Evolutionary conservation across 2,888 invertebrate genomes (phyloP).

Genomic region (Busseola fusca): DNA sequence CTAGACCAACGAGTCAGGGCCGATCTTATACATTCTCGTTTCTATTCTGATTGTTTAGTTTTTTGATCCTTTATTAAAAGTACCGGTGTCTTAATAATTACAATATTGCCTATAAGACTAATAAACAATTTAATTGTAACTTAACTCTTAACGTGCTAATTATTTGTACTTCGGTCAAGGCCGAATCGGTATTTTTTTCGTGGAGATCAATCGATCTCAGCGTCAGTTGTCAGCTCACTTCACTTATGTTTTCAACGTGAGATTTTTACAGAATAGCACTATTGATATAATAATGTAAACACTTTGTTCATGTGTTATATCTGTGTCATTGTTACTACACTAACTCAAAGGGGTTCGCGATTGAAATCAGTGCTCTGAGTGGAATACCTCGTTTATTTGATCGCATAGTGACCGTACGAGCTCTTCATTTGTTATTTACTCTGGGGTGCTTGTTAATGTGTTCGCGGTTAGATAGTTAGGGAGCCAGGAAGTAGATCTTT

Average conservation of each 20-base stretch:
- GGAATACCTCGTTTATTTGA: too few relatives aligned
- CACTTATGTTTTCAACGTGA: not conserved
- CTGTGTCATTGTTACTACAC: not conserved
- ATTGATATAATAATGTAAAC: not conserved
- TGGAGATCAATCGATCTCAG: too few relatives aligned
- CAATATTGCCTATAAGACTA: not conserved
- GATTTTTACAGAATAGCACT: not conserved
- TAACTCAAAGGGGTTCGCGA: not conserved
- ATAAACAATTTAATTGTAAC: not conserved
- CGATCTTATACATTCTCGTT: not conserved
- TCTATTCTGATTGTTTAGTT: not conserved
- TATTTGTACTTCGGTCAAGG: too few relatives aligned
- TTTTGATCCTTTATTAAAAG: not conserved
- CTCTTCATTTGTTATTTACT: slow-evolving; percentile 8
- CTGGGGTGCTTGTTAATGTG: slow-evolving; percentile 39
- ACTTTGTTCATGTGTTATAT: not conserved
- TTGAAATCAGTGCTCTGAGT: too few relatives aligned
- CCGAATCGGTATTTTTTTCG: too few relatives aligned
- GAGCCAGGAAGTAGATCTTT: slow-evolving; percentile 39
- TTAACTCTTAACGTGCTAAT: not conserved
- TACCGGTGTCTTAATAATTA: not conserved
- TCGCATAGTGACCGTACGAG: not conserved
- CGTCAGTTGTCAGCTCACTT: not conserved
- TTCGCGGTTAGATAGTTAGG: slow-evolving; percentile 43
- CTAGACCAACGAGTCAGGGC: too few relatives aligned